Evolutionary conservation across 2,797 vertebrate species (phyloP).

Genomic region (Spheniscus humboldti): DNA sequence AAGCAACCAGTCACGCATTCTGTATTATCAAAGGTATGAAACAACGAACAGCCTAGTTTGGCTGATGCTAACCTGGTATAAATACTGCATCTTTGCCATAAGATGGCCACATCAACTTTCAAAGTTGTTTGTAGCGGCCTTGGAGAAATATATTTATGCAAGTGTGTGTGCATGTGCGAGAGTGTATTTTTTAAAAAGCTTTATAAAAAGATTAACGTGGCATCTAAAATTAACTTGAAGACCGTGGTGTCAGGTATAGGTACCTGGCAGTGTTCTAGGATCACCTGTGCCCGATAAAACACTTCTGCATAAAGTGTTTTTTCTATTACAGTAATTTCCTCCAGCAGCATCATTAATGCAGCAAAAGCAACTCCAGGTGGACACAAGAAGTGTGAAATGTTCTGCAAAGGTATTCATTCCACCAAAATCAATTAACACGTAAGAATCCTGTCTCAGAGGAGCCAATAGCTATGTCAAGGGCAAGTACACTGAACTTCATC

Average conservation of each 20-base stretch:
- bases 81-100: not conserved
- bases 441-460: not conserved
- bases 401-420: not conserved
- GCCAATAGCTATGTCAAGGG: not conserved
- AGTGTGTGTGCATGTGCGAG: rapidly evolving
- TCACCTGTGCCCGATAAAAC: not conserved
- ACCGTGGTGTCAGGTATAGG: not conserved
- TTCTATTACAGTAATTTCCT: not conserved
- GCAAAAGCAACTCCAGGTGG: not conserved
- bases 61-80: not conserved
- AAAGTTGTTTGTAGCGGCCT: not conserved
- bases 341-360: not conserved
- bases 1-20: not conserved
- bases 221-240: not conserved
- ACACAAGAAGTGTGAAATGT: not conserved
- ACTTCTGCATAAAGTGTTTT: not conserved
- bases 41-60: not conserved
- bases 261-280: not conserved
- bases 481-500: not conserved
- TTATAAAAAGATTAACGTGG: not conserved
- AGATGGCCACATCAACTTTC: not conserved
- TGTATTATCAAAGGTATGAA: not conserved
- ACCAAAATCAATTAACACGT: not conserved
- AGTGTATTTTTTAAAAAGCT: not conserved
- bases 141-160: not conserved